Evolutionary conservation across 2,113 vertebrate species (phyloP).

Genomic region (Paramisgurnus dabryanus): DNA sequence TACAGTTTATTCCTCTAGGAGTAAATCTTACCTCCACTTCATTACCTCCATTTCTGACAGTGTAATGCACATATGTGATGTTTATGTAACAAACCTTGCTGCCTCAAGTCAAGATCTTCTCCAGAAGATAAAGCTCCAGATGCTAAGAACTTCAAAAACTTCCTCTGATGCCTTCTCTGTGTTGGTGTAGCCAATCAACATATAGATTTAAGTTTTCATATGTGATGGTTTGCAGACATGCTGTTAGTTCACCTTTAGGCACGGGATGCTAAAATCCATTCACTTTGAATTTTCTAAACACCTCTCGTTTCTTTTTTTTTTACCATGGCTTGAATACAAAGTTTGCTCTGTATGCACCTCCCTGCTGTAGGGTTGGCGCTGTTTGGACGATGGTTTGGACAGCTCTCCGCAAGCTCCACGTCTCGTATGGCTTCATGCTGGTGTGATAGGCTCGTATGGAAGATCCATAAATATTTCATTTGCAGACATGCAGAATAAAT

Average conservation of each 20-base stretch:
- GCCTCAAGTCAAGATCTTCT: slow-evolving; percentile 58
- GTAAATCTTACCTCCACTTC: no score
- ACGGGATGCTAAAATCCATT: neutral
- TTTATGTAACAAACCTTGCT: slow-evolving; percentile 59
- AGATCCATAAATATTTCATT: slow-evolving; percentile 76
- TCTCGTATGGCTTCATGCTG: slow-evolving; percentile 65
- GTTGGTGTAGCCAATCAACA: slow-evolving; percentile 10
- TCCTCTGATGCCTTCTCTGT: neutral
- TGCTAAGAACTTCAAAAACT: neutral
- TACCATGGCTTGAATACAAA: neutral
- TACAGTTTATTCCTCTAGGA: no score
- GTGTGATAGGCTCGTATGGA: slow-evolving; percentile 63
- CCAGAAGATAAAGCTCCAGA: slow-evolving; percentile 47
- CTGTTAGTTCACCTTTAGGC: slow-evolving; percentile 21
- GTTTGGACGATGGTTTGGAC: slow-evolving; percentile 25
- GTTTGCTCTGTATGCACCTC: neutral
- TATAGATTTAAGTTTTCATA: neutral
- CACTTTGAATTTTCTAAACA: neutral
- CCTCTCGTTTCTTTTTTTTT: neutral
- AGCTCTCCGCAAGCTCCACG: slow-evolving; percentile 60
- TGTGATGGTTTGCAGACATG: neutral
- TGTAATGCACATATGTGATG: slow-evolving; percentile 57
- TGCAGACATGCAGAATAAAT: slow-evolving; percentile 70
- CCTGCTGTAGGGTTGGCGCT: neutral
- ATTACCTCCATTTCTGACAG: no score